phyloP scores from a whole-genome alignment of 2,888 invertebrate genomes.

The Leptopilina syphax region DNA sequence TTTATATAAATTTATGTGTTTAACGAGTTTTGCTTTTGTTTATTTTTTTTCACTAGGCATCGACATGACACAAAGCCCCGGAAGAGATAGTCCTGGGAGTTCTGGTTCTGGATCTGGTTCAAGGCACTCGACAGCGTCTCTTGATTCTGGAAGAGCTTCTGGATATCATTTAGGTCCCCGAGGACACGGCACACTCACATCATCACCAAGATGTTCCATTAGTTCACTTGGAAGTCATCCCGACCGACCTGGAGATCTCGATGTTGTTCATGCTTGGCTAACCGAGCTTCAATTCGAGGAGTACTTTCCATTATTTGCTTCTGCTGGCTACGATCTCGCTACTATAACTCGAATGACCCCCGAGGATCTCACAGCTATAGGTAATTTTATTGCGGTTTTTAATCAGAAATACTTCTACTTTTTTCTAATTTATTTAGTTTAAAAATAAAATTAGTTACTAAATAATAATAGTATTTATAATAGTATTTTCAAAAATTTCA shows the following conservation, averaged over 20 bases:
- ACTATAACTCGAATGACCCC: constrained; percentile 99
- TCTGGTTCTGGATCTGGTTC: constrained; percentile 93
- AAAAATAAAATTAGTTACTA: neutral
- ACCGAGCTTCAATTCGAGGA: constrained; percentile 96
- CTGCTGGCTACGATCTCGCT: constrained; percentile 97
- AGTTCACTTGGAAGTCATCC: constrained; percentile 79
- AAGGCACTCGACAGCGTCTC: constrained; percentile 91
- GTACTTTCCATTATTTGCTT: constrained; percentile 94
- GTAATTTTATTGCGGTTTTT: constrained; percentile 67
- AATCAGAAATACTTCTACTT: too few species aligned
- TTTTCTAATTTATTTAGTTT: too few species aligned
- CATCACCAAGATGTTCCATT: constrained; percentile 84
- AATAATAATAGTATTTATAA: neutral
- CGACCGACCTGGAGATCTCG: constrained; percentile 83
- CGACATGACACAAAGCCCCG: constrained; percentile 83
- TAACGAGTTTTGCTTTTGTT: constrained; percentile 20
- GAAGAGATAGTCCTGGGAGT: constrained; percentile 95
- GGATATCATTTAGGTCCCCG: constrained; percentile 82
- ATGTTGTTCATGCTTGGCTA: constrained; percentile 96
- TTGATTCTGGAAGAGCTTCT: constrained; percentile 95
- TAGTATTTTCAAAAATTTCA: neutral
- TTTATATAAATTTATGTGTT: neutral
- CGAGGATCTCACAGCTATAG: constrained; percentile 92
- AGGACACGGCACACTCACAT: constrained; percentile 79
- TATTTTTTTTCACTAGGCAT: constrained; percentile 65